A percentile compares a stretch with the other conserved stretches of the same genome.
These are phyloP conservation scores for Matsumyia berberina DNA, from an alignment of 2,888 invertebrate species.

Conservation along the genomic window DNA sequence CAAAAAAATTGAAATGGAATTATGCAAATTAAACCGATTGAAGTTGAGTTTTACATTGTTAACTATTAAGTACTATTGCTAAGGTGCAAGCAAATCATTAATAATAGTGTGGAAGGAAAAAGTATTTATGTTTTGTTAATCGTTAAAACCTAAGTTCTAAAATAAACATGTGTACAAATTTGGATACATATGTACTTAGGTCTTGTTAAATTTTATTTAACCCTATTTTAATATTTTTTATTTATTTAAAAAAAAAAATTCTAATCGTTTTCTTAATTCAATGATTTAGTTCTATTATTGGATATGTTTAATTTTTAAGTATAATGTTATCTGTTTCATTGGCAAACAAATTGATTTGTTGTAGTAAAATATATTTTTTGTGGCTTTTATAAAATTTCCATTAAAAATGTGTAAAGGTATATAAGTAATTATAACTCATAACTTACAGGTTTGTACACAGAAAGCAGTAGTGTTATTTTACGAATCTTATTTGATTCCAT, in stretches of 20 bases:
- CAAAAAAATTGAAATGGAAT: no score
- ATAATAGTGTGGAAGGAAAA: no score
- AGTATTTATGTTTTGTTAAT: no score
- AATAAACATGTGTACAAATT: no score
- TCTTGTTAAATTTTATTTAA: background rate
- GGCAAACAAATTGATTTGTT: conserved; percentile 30
- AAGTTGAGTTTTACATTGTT: no score
- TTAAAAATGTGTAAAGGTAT: background rate
- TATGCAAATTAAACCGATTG: no score
- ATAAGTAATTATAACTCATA: conserved; percentile 3
- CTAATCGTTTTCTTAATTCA: background rate
- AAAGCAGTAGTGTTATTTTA: background rate
- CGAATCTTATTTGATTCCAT: background rate
- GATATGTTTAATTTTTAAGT: conserved; percentile 64
- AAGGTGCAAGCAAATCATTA: no score
- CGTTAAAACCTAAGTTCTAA: no score
- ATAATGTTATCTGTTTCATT: conserved; percentile 48
- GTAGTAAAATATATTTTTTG: conserved; percentile 14
- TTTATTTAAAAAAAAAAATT: background rate
- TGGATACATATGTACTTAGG: background rate
- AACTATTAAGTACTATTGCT: no score
- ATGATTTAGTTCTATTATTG: conserved; percentile 27
- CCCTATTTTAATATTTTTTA: background rate
- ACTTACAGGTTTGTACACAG: background rate
- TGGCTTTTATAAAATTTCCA: background rate